Conservation (phyloP, 1,140 invertebrate species). For the Maconellicoccus hirsutus region DNA sequence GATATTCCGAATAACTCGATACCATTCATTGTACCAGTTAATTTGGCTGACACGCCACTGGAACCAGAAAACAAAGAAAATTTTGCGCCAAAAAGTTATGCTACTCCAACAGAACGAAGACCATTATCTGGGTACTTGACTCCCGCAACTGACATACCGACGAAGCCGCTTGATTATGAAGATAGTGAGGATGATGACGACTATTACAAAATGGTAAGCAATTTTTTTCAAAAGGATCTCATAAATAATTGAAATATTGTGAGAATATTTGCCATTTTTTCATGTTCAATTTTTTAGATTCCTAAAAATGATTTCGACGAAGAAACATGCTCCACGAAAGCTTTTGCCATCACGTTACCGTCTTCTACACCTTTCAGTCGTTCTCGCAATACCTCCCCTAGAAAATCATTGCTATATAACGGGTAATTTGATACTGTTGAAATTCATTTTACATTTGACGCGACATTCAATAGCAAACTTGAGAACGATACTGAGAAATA, state of each 20-base stretch:
- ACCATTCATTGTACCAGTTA: background rate
- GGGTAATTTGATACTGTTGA: background rate
- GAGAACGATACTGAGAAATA: too few species aligned
- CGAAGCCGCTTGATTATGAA: background rate
- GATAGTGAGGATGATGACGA: slow-evolving; percentile 11
- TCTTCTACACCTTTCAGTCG: slow-evolving; percentile 23
- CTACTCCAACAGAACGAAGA: background rate
- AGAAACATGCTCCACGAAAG: slow-evolving; percentile 24
- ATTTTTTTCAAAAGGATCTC: background rate
- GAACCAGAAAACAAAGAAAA: slow-evolving; percentile 11
- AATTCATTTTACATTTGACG: too few species aligned
- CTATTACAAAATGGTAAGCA: background rate
- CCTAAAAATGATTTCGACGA: slow-evolving; percentile 12
- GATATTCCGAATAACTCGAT: background rate
- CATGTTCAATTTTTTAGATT: background rate
- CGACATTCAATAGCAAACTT: too few species aligned
- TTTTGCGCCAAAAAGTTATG: background rate
- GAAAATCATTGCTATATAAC: slow-evolving; percentile 5
- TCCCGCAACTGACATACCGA: background rate
- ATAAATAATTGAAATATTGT: background rate
- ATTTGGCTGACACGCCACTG: background rate
- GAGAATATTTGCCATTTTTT: background rate
- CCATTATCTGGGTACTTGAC: slow-evolving; percentile 1
- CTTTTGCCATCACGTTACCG: slow-evolving; percentile 22
- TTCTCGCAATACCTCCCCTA: background rate